These are phyloP conservation scores for Amblyraja radiata DNA, from an alignment of 2,797 vertebrate species.

Conservation along the genomic window DNA sequence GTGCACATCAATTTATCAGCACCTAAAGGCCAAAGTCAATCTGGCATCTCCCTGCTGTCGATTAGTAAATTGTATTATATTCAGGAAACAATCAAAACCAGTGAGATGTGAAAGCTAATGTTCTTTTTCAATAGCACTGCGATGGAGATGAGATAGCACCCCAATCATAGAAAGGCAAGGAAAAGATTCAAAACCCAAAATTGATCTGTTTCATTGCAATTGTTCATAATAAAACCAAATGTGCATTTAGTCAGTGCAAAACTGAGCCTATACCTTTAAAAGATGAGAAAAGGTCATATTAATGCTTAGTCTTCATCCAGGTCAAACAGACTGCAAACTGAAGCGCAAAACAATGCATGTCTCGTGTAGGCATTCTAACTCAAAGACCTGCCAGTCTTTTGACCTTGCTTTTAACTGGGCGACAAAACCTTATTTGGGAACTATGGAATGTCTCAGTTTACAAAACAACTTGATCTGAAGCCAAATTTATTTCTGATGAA, in stretches of 20 bases:
- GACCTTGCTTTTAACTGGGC: neutral
- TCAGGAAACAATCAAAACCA: neutral
- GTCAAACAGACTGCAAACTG: neutral
- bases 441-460: neutral
- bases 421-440: neutral
- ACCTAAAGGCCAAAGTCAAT: neutral
- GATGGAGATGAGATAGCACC: neutral
- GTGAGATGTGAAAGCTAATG: neutral
- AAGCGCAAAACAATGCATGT: neutral
- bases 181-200: neutral
- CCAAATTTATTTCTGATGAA: neutral
- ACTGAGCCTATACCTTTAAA: neutral
- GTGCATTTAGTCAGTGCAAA: neutral
- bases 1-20: conserved; percentile 21
- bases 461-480: neutral
- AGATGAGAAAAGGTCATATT: neutral
- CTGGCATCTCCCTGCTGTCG: conserved; percentile 8
- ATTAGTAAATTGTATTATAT: neutral
- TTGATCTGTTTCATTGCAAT: neutral
- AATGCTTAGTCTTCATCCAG: neutral
- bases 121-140: neutral
- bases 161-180: neutral
- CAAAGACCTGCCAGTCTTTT: neutral
- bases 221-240: neutral
- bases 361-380: neutral